A percentile compares a stretch with the other conserved stretches of the same genome.
phyloP scores from a whole-genome alignment of 2,113 vertebrate species.

The Panthera leo region DNA sequence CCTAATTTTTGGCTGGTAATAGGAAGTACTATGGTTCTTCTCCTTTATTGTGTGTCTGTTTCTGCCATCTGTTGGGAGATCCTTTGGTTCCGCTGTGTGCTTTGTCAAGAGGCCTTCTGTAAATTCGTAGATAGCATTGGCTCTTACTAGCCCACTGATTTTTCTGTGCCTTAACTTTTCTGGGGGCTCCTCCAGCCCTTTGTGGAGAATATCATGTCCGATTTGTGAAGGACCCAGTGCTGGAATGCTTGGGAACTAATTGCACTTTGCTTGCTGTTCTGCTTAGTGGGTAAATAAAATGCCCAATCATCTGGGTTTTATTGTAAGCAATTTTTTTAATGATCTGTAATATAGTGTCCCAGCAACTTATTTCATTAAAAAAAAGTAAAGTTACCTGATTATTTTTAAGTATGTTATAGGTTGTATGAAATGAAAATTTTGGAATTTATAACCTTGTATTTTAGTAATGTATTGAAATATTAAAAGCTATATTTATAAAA shows the following conservation, averaged over 20 bases:
- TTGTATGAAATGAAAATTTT: constrained; percentile 21
- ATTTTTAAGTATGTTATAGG: not conserved
- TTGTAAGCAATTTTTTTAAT: not conserved
- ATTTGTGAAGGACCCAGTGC: not conserved
- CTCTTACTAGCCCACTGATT: not conserved
- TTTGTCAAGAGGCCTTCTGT: not conserved
- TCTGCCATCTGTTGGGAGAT: not conserved
- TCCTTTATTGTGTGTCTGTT: not conserved
- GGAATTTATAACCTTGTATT: not conserved
- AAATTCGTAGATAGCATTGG: not conserved
- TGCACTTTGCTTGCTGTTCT: not conserved
- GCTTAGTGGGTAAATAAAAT: constrained; percentile 15
- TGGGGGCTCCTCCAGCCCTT: not conserved
- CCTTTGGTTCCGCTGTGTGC: not conserved
- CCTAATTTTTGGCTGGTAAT: not conserved
- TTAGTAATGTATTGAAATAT: not conserved
- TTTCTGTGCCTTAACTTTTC: not conserved
- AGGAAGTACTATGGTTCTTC: not conserved
- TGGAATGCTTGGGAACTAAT: not conserved
- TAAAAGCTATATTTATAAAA: not conserved
- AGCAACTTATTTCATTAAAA: not conserved
- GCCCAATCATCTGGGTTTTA: not conserved
- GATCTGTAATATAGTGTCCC: not conserved
- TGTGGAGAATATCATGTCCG: not conserved
- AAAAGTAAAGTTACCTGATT: not conserved